These are phyloP conservation scores for Macroglossus sobrinus DNA, from an alignment of 2,113 vertebrate species.

Conservation along the genomic window DNA sequence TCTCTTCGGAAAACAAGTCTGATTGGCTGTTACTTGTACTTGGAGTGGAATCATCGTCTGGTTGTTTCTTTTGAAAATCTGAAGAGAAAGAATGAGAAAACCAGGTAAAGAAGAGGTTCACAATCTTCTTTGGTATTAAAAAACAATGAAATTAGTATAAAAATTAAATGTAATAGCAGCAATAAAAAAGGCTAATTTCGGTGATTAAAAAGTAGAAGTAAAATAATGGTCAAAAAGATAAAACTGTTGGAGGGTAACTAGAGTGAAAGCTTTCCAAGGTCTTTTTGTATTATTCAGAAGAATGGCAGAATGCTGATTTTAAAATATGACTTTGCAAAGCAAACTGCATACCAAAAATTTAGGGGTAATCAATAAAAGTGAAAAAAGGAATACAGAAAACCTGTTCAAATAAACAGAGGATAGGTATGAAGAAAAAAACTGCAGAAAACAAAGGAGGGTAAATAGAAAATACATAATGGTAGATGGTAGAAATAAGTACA, in stretches of 20 bases:
- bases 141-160: conserved; percentile 30
- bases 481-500: not conserved
- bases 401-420: not conserved
- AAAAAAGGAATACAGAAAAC: not conserved
- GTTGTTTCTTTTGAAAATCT: conserved; percentile 98
- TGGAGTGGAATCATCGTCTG: conserved; percentile 92
- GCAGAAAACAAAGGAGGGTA: not conserved
- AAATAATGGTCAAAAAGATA: not conserved
- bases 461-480: not conserved
- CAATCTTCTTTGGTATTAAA: not conserved
- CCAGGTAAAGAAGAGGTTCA: not conserved
- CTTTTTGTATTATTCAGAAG: not conserved
- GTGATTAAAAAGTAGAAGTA: not conserved
- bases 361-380: not conserved
- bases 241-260: not conserved
- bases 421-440: not conserved
- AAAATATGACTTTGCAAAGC: not conserved
- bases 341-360: conserved; percentile 7
- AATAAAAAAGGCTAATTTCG: not conserved
- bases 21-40: conserved; percentile 94
- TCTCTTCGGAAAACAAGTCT: conserved; percentile 94
- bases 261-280: not conserved
- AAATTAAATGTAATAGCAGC: not conserved
- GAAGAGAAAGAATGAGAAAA: conserved; percentile 48
- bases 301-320: not conserved